Conservation (phyloP, 1,140 invertebrate species). For the Drosophila bocki region DNA sequence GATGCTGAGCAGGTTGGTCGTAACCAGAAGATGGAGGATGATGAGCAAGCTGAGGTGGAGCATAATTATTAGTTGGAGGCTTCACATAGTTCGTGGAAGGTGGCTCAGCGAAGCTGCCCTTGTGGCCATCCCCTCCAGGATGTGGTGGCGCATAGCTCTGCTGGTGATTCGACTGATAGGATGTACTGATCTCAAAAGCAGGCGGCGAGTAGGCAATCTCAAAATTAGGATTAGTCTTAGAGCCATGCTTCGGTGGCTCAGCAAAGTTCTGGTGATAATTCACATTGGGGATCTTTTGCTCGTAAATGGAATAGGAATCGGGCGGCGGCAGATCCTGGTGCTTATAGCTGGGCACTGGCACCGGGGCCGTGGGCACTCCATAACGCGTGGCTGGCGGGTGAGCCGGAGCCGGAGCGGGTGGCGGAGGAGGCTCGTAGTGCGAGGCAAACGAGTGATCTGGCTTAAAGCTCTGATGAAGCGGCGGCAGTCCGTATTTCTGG, state of each 20-base stretch:
- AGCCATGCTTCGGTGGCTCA: slow-evolving; percentile 55
- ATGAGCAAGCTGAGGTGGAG: slow-evolving; percentile 32
- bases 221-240: slow-evolving; percentile 33
- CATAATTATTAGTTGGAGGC: slow-evolving; percentile 5
- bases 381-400: slow-evolving; percentile 38
- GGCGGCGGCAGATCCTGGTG: slow-evolving; percentile 27
- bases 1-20: slow-evolving; percentile 16
- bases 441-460: slow-evolving; percentile 44
- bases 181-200: slow-evolving; percentile 72
- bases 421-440: slow-evolving; percentile 49
- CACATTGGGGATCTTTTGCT: slow-evolving; percentile 72
- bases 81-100: slow-evolving; percentile 35
- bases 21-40: slow-evolving; percentile 22
- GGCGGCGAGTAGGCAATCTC: slow-evolving; percentile 78
- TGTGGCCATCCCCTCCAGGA: not conserved
- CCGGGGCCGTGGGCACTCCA: slow-evolving; percentile 43
- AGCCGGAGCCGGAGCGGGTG: not conserved
- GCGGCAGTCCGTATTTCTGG: slow-evolving; percentile 67
- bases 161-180: slow-evolving; percentile 47
- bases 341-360: slow-evolving; percentile 33
- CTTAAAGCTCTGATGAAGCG: slow-evolving; percentile 51
- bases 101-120: slow-evolving; percentile 11
- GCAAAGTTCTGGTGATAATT: slow-evolving; percentile 70
- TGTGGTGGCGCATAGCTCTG: slow-evolving; percentile 47
- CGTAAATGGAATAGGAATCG: slow-evolving; percentile 66